These are phyloP conservation scores for Nannobrachium achirus DNA, from an alignment of 2,113 vertebrate species.

Conservation along the genomic window DNA sequence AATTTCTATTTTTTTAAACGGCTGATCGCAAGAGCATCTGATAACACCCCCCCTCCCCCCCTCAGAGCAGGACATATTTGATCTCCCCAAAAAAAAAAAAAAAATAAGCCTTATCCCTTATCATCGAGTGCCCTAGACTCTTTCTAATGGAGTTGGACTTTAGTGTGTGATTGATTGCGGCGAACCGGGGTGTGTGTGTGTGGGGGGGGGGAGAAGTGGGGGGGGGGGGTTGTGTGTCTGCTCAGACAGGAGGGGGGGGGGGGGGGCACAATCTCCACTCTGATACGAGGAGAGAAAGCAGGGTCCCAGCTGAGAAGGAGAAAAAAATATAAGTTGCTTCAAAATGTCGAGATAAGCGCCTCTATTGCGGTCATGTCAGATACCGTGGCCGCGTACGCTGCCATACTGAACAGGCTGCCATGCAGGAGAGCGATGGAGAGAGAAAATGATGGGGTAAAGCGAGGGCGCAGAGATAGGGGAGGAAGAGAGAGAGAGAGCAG, in stretches of 20 bases:
- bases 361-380: slow-evolving; percentile 35
- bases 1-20: slow-evolving; percentile 62
- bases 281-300: slow-evolving; percentile 4
- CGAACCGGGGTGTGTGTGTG: too few relatives aligned
- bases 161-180: slow-evolving; percentile 43
- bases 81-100: slow-evolving; percentile 6
- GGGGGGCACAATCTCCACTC: slow-evolving; percentile 11
- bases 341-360: slow-evolving; percentile 44
- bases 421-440: neutral
- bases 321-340: slow-evolving; percentile 17
- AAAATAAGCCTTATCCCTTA: slow-evolving; percentile 20
- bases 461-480: neutral
- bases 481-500: neutral
- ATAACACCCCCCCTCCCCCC: slow-evolving; percentile 29
- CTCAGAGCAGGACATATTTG: slow-evolving; percentile 31
- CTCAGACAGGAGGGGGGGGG: slow-evolving; percentile 8
- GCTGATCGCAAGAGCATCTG: slow-evolving; percentile 56
- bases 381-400: neutral
- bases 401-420: slow-evolving; percentile 3
- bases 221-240: slow-evolving; percentile 7
- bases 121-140: slow-evolving; percentile 20
- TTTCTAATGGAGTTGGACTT: slow-evolving; percentile 42
- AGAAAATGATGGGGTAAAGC: neutral
- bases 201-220: slow-evolving; percentile 30
- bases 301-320: neutral